Conservation (phyloP, 2,888 invertebrate species). For the Sepioteuthis lessoniana region DNA sequence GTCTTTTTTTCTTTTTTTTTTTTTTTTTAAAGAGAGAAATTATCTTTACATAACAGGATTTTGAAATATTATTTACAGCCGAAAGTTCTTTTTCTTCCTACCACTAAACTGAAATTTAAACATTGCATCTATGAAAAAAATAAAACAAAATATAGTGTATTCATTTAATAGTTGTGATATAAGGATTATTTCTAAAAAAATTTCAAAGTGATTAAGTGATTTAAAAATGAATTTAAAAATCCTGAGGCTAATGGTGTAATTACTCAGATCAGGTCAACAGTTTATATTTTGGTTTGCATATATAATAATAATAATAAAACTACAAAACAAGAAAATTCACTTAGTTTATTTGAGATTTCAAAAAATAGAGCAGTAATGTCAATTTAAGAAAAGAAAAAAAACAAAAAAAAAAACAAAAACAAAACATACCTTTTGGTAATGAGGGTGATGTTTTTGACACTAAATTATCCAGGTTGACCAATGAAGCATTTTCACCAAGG, state of each 20-base stretch:
- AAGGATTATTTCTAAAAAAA: background rate
- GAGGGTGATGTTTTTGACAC: constrained; percentile 77
- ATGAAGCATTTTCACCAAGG: constrained; percentile 94
- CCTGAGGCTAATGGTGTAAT: background rate
- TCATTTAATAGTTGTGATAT: background rate
- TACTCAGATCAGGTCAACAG: background rate
- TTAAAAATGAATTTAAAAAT: too few relatives aligned
- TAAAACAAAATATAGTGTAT: background rate
- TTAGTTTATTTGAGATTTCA: background rate
- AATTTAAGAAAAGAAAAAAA: background rate
- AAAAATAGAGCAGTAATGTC: background rate
- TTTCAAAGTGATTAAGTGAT: too few relatives aligned
- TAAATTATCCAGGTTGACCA: constrained; percentile 98
- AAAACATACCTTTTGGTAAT: constrained; percentile 58
- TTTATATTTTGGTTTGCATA: background rate
- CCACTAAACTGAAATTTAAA: background rate
- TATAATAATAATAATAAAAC: too few relatives aligned
- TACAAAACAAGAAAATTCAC: too few relatives aligned
- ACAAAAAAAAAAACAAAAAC: too few relatives aligned
- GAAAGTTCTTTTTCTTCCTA: background rate
- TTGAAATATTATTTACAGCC: too few relatives aligned
- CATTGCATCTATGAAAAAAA: background rate
- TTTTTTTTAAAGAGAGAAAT: too few relatives aligned
- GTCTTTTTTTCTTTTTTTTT: background rate
- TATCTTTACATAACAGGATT: background rate